phyloP scores from a whole-genome alignment of 2,797 vertebrate genomes.

The Clarias pachynema region DNA sequence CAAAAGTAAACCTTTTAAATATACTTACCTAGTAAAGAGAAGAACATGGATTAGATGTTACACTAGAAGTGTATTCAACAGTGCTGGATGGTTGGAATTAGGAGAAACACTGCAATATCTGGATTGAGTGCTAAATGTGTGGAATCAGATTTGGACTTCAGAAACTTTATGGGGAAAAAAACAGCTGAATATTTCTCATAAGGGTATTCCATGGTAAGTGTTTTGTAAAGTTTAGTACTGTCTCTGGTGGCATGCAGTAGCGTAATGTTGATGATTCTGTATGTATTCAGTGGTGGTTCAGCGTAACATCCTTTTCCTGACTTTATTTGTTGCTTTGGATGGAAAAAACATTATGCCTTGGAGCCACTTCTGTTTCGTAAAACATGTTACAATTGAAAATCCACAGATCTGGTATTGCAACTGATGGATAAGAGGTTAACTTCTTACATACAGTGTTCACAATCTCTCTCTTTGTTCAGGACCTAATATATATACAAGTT shows the following conservation, averaged over 20 bases:
- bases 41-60: slow-evolving; percentile 30
- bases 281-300: slow-evolving; percentile 5
- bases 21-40: slow-evolving; percentile 37
- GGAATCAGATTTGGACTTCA: slow-evolving; percentile 22
- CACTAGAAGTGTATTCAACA: slow-evolving; percentile 18
- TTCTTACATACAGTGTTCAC: background rate
- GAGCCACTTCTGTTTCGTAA: background rate
- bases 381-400: background rate
- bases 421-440: background rate
- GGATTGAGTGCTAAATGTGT: slow-evolving; percentile 24
- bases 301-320: background rate
- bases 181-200: slow-evolving; percentile 25
- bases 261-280: background rate
- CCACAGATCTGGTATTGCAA: background rate
- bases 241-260: background rate
- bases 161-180: slow-evolving; percentile 13
- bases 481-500: background rate
- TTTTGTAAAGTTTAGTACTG: background rate
- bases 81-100: slow-evolving; percentile 11
- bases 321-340: background rate
- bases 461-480: background rate
- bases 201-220: slow-evolving; percentile 30
- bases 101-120: slow-evolving; percentile 18
- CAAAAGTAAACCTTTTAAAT: slow-evolving; percentile 35
- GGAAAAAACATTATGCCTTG: slow-evolving; percentile 8